A percentile compares a stretch with the other conserved stretches of the same genome.
Evolutionary conservation across 2,113 vertebrate species (phyloP).

Genomic region (Carassius gibelio): DNA sequence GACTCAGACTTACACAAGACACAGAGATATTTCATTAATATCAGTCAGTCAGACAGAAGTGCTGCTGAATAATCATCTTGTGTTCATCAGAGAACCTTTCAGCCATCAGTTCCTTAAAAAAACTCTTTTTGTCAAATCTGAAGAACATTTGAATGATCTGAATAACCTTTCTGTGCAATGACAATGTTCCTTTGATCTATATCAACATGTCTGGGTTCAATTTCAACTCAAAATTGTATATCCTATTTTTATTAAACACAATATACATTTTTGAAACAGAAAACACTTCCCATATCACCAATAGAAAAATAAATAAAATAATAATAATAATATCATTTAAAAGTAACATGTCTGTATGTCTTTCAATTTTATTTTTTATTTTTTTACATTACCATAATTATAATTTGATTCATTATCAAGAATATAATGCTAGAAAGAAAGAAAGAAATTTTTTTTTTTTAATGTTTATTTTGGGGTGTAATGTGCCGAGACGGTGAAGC

Average conservation of each 20-base stretch:
- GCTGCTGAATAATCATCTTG: not conserved
- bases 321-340: not conserved
- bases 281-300: not conserved
- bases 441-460: no score
- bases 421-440: not conserved
- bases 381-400: not conserved
- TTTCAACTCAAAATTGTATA: not conserved
- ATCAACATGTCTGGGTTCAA: not conserved
- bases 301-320: not conserved
- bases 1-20: not conserved
- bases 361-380: no score
- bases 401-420: not conserved
- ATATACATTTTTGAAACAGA: not conserved
- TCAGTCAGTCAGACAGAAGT: not conserved
- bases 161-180: not conserved
- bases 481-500: not conserved
- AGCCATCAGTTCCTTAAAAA: not conserved
- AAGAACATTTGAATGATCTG: not conserved
- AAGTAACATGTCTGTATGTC: not conserved
- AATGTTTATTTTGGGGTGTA: not conserved
- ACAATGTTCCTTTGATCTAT: not conserved
- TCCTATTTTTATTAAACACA: not conserved
- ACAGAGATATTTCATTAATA: not conserved
- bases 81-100: not conserved
- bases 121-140: not conserved